Evolutionary conservation across 2,888 invertebrate genomes (phyloP), one percentile per base, ranked within the genome.

Genomic region (Sturmia bella): DNA sequence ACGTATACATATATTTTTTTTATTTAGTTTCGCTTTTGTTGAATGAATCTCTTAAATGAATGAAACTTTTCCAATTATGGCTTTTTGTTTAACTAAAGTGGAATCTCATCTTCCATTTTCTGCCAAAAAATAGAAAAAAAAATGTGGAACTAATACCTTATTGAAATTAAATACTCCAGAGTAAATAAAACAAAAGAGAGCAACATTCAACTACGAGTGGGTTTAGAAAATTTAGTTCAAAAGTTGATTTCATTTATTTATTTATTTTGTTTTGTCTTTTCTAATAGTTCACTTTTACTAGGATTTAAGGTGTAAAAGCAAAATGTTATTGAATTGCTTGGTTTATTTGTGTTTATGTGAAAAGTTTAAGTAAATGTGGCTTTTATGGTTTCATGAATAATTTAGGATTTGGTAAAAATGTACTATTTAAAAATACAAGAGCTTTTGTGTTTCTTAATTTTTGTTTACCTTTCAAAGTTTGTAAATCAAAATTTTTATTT

Each of bases 61-160:
- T 82, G 69, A 82, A 82, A 82, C 69, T 82, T 82, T 82, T 82
- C 74, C 77, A 82, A 78, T 78, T 75, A 82, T 66, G 56, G 48
- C 37, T 19, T 52, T 66, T 59, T 48, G 7, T 59, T 59, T 19
- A 9, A 3, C 9, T 50, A 32, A 12, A 37, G 21, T 6, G 27
- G 0, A n/a, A 17, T 45, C 12, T n/a, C 13, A 52, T 17, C 15
- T 52, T 6, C 2, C 13, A 9, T 7, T 5, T 32, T 32, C 9
- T 32, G 32, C 32, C 3, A 32, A 32, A 32, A n/a, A n/a, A n/a
- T 12, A 39, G 13, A 39, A 39, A 56, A 56, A 64, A 27, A 21
- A 52, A 52, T 43, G 24, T 39, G 24, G 12, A 64, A 64, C 9
- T 64, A 19, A 57, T 66, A 59, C 37, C 17, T 57, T 57, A 21